Evolutionary conservation across 2,888 invertebrate genomes (phyloP).

Genomic region (Panzeria rudis): DNA sequence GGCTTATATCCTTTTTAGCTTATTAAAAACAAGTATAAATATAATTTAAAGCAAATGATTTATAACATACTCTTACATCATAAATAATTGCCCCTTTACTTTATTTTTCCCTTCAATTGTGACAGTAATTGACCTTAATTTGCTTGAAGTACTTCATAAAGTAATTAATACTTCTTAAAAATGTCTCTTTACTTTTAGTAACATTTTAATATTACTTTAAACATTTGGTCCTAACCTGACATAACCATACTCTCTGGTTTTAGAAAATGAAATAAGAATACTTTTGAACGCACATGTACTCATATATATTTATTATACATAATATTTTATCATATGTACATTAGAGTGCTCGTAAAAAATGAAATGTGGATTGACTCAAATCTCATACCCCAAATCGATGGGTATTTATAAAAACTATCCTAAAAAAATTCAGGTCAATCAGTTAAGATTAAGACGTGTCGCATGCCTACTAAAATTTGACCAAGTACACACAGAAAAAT

Average conservation of each 20-base stretch:
- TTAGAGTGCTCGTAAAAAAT: too few relatives aligned
- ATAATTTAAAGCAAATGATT: too few relatives aligned
- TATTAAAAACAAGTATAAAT: neutral
- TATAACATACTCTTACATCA: too few relatives aligned
- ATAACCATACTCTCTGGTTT: conserved; percentile 1
- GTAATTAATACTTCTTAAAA: neutral
- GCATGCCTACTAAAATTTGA: too few relatives aligned
- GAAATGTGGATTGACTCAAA: too few relatives aligned
- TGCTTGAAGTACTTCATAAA: neutral
- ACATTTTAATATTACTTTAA: neutral
- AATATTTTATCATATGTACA: conserved; percentile 25
- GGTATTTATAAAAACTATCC: too few relatives aligned
- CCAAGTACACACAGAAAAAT: too few relatives aligned
- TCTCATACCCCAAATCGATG: too few relatives aligned
- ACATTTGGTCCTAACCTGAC: conserved; percentile 8
- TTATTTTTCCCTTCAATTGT: neutral
- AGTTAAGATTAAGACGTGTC: too few relatives aligned
- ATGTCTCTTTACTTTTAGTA: neutral
- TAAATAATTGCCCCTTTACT: neutral
- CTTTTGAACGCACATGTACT: neutral
- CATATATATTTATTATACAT: neutral
- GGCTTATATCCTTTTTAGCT: neutral
- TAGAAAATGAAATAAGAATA: conserved; percentile 24
- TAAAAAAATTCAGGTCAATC: too few relatives aligned
- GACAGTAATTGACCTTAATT: conserved; percentile 15